Percentiles rank a stretch among this genome's conserved stretches.
phyloP scores from a whole-genome alignment of 2,797 vertebrate species.

The Denticeps clupeoides region DNA sequence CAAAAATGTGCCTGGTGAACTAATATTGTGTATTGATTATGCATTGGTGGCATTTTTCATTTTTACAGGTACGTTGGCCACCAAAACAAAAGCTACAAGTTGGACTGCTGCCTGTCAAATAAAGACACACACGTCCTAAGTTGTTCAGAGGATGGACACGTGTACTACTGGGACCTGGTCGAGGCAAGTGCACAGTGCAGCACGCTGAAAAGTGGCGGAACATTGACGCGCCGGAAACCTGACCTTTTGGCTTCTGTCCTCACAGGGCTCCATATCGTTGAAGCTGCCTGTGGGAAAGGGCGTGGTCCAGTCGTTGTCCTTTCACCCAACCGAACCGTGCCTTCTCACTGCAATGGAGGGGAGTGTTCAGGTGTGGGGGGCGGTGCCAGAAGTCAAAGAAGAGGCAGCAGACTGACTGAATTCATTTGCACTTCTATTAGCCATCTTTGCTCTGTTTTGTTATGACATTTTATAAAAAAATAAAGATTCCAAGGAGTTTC shows the following conservation, averaged over 20 bases:
- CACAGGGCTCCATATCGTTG: slow-evolving; percentile 66
- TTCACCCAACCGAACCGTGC: slow-evolving; percentile 69
- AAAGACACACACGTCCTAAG: slow-evolving; percentile 81
- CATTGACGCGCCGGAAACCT: neutral
- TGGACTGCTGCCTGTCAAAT: slow-evolving; percentile 81
- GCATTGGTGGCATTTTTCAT: neutral
- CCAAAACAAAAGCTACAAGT: slow-evolving; percentile 77
- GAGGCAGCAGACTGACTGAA: no score
- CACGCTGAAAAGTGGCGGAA: slow-evolving; percentile 29
- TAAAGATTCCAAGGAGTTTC: no score
- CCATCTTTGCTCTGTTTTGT: no score
- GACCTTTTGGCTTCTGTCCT: neutral
- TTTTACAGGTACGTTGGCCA: slow-evolving; percentile 72
- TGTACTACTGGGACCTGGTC: slow-evolving; percentile 81
- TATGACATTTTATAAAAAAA: no score
- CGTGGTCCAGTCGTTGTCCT: slow-evolving; percentile 78
- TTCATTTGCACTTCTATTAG: no score
- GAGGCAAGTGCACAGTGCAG: slow-evolving; percentile 46
- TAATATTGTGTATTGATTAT: no score
- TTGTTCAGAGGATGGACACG: slow-evolving; percentile 83
- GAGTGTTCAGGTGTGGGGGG: slow-evolving; percentile 71
- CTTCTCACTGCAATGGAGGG: slow-evolving; percentile 73
- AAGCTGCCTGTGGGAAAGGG: slow-evolving; percentile 66
- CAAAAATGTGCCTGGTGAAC: no score
- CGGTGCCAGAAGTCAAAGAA: slow-evolving; percentile 50